These are phyloP conservation scores for Drosophila formosana DNA, from an alignment of 2,888 invertebrate species.

Conservation along the genomic window DNA sequence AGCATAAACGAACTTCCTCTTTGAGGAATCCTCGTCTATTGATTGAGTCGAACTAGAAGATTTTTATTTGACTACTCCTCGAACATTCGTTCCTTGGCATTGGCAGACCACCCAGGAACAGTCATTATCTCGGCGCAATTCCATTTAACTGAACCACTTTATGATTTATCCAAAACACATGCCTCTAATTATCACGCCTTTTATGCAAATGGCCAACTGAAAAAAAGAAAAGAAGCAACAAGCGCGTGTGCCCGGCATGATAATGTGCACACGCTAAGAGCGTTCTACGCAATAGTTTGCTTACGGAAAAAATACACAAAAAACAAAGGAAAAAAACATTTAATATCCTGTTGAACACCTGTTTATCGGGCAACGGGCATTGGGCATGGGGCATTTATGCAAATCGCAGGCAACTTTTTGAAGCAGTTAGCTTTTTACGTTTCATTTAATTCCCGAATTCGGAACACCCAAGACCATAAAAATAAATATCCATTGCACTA, in stretches of 20 bases:
- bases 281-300: slow-evolving; percentile 62
- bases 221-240: slow-evolving; percentile 15
- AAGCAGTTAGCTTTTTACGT: slow-evolving; percentile 61
- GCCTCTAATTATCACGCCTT: slow-evolving; percentile 53
- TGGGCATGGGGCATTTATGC: slow-evolving; percentile 58
- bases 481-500: slow-evolving; percentile 57
- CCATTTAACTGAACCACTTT: slow-evolving; percentile 25
- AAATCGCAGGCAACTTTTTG: slow-evolving; percentile 48
- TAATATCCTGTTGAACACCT: slow-evolving; percentile 79
- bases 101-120: slow-evolving; percentile 17
- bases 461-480: slow-evolving; percentile 74
- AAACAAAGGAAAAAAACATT: slow-evolving; percentile 35
- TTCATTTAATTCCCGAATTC: slow-evolving; percentile 66
- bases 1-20: neutral
- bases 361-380: slow-evolving; percentile 50
- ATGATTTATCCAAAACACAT: slow-evolving; percentile 41
- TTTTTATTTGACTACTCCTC: neutral
- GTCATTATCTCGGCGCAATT: slow-evolving; percentile 13
- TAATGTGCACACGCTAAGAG: slow-evolving; percentile 45
- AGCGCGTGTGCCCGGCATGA: slow-evolving; percentile 53
- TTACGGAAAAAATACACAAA: slow-evolving; percentile 14
- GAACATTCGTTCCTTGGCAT: neutral
- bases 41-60: neutral
- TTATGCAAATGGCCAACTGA: slow-evolving; percentile 54
- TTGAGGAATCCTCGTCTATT: neutral